Conservation (phyloP, 2,888 invertebrate genomes). For the Clitarchus hookeri region DNA sequence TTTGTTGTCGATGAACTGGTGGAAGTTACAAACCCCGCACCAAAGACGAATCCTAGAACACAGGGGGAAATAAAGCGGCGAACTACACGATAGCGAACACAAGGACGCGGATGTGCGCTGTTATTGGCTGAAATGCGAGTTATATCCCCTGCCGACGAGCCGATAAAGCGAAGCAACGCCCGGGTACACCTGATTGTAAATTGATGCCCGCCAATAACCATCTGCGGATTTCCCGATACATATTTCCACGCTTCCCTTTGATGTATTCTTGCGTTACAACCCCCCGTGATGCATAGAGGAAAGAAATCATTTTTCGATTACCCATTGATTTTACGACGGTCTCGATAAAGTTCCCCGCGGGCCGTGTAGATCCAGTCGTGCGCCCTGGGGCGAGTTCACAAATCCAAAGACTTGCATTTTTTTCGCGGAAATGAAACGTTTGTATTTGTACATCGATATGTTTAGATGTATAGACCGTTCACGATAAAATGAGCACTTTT, state of each 20-base stretch:
- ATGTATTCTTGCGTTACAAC: neutral
- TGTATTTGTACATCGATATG: too few species aligned
- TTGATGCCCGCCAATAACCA: slow-evolving; percentile 24
- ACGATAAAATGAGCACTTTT: too few species aligned
- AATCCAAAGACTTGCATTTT: too few species aligned
- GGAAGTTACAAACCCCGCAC: too few species aligned
- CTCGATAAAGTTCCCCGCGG: neutral
- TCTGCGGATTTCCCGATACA: slow-evolving; percentile 7
- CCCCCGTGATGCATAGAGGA: neutral
- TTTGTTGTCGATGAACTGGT: too few species aligned
- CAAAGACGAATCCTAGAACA: too few species aligned
- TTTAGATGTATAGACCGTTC: too few species aligned
- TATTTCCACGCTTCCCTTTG: neutral
- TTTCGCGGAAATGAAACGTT: too few species aligned
- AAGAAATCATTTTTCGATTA: neutral
- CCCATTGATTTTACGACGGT: neutral
- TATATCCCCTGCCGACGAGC: neutral
- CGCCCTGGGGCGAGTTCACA: too few species aligned
- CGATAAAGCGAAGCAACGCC: neutral
- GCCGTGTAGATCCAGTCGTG: neutral
- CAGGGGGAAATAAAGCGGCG: neutral
- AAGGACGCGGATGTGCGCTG: neutral
- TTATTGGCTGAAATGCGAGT: neutral
- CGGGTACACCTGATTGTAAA: slow-evolving; percentile 17
- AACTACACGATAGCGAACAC: neutral